Evolutionary conservation across 2,113 vertebrate species (phyloP).

Genomic region (Athene noctua): DNA sequence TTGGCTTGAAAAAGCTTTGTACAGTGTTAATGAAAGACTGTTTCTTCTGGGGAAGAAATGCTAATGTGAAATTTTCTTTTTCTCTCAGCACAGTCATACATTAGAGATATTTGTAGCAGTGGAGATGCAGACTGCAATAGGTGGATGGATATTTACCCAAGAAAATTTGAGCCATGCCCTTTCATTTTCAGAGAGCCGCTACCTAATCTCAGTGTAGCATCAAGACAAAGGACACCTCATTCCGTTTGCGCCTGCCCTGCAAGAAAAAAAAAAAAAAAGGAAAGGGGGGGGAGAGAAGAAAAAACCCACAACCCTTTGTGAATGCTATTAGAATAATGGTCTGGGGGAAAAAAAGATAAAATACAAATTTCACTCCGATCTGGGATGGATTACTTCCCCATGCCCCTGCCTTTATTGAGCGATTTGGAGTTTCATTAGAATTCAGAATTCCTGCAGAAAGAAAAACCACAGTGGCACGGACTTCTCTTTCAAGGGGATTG

Average conservation of each 20-base stretch:
- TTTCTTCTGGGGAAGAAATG: slow-evolving; percentile 32
- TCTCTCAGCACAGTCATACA: background rate
- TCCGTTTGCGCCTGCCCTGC: slow-evolving; percentile 52
- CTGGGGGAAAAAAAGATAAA: slow-evolving; percentile 60
- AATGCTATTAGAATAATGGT: slow-evolving; percentile 72
- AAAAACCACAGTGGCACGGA: slow-evolving; percentile 73
- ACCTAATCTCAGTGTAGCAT: slow-evolving; percentile 72
- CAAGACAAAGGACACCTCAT: slow-evolving; percentile 75
- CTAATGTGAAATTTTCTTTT: slow-evolving; percentile 49
- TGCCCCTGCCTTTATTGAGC: slow-evolving; percentile 81
- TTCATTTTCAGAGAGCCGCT: slow-evolving; percentile 74
- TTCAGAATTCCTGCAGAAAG: slow-evolving; percentile 82
- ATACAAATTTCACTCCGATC: slow-evolving; percentile 79
- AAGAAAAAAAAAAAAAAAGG: background rate
- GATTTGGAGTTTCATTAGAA: slow-evolving; percentile 87
- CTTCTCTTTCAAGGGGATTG: slow-evolving; percentile 83
- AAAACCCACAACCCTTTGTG: slow-evolving; percentile 57
- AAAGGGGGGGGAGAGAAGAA: background rate
- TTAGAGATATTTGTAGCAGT: slow-evolving; percentile 57
- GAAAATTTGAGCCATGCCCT: slow-evolving; percentile 75
- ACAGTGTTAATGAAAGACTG: slow-evolving; percentile 39
- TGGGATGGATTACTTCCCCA: slow-evolving; percentile 77
- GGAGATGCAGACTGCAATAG: slow-evolving; percentile 53
- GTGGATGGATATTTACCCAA: slow-evolving; percentile 76
- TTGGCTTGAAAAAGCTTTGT: slow-evolving; percentile 26